Conservation (phyloP, 2,797 vertebrate species). For the Micromesistius poutassou region DNA sequence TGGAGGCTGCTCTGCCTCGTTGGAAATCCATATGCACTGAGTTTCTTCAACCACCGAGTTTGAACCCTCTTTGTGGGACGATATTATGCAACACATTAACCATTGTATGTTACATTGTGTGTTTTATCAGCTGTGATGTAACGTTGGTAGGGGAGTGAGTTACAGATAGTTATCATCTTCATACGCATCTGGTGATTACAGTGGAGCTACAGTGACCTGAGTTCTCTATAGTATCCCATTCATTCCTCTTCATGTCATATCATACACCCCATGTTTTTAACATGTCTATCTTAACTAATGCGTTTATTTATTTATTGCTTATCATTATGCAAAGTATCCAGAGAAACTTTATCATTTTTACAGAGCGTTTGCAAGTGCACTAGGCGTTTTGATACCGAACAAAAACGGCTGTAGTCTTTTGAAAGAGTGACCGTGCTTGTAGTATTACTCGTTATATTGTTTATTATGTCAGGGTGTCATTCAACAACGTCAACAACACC, state of each 20-base stretch:
- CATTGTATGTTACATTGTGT: conserved; percentile 34
- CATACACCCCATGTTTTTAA: conserved; percentile 9
- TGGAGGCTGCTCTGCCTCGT: conserved; percentile 26
- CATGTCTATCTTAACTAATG: conserved; percentile 26
- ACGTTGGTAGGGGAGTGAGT: conserved; percentile 27
- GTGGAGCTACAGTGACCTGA: conserved; percentile 26
- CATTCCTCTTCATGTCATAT: conserved; percentile 6
- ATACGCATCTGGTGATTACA: conserved; percentile 23
- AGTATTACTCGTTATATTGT: conserved; percentile 3
- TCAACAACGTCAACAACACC: not conserved
- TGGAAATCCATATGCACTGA: conserved; percentile 48
- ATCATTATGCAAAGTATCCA: conserved; percentile 41
- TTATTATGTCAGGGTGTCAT: conserved; percentile 4
- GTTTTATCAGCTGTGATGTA: conserved; percentile 23
- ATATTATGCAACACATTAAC: conserved; percentile 54
- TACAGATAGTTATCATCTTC: conserved; percentile 39
- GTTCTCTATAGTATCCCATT: conserved; percentile 9
- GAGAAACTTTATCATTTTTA: conserved; percentile 23
- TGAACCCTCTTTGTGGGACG: conserved; percentile 29
- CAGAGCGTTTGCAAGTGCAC: conserved; percentile 35
- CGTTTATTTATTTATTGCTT: conserved; percentile 40
- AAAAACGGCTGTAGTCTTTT: conserved; percentile 18
- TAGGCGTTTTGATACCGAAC: conserved; percentile 10
- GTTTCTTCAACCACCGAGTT: conserved; percentile 49
- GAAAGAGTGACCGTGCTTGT: conserved; percentile 20